A percentile compares a stretch with the other conserved stretches of the same genome.
These are phyloP conservation scores for Triplophysa dalaica DNA, from an alignment of 2,113 vertebrate species.

Conservation along the genomic window DNA sequence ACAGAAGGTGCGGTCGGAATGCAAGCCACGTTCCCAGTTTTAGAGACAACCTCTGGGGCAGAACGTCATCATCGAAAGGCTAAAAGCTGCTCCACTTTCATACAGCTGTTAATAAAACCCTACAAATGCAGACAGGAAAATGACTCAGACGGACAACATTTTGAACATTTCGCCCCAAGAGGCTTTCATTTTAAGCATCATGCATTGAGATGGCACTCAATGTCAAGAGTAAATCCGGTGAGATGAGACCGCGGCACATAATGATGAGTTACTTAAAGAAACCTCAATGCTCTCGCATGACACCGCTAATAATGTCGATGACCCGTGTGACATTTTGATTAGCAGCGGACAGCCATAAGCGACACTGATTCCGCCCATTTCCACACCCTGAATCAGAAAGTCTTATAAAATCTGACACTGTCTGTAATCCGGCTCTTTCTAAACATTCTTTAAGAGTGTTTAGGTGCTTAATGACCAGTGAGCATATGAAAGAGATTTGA, in stretches of 20 bases:
- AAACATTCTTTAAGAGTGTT: slow-evolving; percentile 8
- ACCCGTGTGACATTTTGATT: slow-evolving; percentile 31
- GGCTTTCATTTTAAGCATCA: slow-evolving; percentile 21
- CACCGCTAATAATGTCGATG: slow-evolving; percentile 35
- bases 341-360: slow-evolving; percentile 24
- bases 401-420: slow-evolving; percentile 9
- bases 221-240: slow-evolving; percentile 6
- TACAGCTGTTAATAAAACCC: slow-evolving; percentile 60
- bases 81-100: slow-evolving; percentile 48
- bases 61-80: slow-evolving; percentile 55
- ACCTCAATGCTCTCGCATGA: background rate
- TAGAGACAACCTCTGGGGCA: slow-evolving; percentile 59
- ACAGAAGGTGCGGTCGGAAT: slow-evolving; percentile 59
- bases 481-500: background rate
- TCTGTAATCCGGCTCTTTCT: slow-evolving; percentile 21
- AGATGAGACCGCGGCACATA: slow-evolving; percentile 27
- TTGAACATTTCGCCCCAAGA: background rate
- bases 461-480: slow-evolving; percentile 27
- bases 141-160: background rate
- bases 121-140: slow-evolving; percentile 55
- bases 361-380: background rate
- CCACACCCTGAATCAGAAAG: slow-evolving; percentile 15
- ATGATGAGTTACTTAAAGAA: slow-evolving; percentile 31
- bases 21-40: slow-evolving; percentile 63
- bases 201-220: slow-evolving; percentile 29